Base-by-base conservation (phyloP, 64 coral and sea anemone genomes). In the Montipora cactus region DNA sequence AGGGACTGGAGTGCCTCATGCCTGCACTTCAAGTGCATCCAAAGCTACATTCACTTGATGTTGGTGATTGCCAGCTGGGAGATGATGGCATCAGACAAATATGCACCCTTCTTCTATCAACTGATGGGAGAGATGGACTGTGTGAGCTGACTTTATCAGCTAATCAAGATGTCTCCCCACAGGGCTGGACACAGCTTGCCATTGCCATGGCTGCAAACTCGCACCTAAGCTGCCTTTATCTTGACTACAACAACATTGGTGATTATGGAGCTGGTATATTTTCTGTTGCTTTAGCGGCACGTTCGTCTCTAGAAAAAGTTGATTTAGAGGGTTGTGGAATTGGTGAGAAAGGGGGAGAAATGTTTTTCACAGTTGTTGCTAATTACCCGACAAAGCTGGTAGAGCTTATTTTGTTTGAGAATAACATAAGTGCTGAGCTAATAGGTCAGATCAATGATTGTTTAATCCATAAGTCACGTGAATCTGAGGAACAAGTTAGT, bases 121-220 rank as follows among this genome's bases (percentile, higher is more conserved):
- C 53, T 18, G 89, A 99, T 15, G 82, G 88, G 14, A 95, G 86
- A 87, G 84, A 74, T 8, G 89, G 93, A 44, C 79, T 99, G 16
- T 49, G 73, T 57, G 92, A 96, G 51, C 87, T 99, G n/a, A 99
- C 98, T 49, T 47, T 99, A 51, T 96, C 98, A 71, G 98, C 95
- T 28, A 99, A 99, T 82, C 89, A 84, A 20, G 76, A 74, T 71
- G 84, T 99, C 11, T 93, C 98, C 19, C 83, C 92, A 5, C 87
- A 88, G 28, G 98, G 98, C 8, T 99, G 98, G 95, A 94, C 98
- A 20, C 89, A 99, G 12, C 87, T 99, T 52, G 98, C 98, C 13
- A 96, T 99, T 88, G 95, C 95, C n/a, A 96, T 99, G n/a, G 92
- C 98, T 21, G 98, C 95, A 14, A 96, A 92, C 75, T 96, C 98